phyloP scores from a whole-genome alignment of 2,797 vertebrate species.

The Silurus aristotelis region DNA sequence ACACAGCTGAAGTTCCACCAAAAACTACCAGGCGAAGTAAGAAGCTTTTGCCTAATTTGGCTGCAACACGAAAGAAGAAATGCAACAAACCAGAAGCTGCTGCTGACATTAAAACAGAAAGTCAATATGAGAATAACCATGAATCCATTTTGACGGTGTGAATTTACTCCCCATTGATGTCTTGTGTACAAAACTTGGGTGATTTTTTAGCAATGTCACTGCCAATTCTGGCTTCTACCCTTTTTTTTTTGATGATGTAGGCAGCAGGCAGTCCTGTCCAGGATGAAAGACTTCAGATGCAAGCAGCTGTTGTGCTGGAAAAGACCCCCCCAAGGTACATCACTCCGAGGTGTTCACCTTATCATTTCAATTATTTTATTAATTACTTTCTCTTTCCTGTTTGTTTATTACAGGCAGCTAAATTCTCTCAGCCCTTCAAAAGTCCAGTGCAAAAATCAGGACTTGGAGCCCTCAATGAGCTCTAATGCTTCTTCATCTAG shows the following conservation, averaged over 20 bases:
- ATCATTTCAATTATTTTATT: background rate
- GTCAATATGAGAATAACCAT: slow-evolving; percentile 27
- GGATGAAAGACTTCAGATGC: slow-evolving; percentile 34
- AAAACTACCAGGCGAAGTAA: slow-evolving; percentile 24
- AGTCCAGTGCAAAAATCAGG: background rate
- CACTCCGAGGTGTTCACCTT: background rate
- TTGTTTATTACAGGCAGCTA: slow-evolving; percentile 27
- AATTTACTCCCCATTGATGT: background rate
- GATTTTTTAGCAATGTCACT: background rate
- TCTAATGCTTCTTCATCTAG: background rate
- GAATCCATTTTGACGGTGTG: slow-evolving; percentile 13
- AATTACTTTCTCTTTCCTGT: background rate
- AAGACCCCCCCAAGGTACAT: slow-evolving; percentile 46
- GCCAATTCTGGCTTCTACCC: background rate
- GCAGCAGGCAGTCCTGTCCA: background rate
- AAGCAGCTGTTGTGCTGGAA: slow-evolving; percentile 43
- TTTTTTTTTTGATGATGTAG: slow-evolving; percentile 12
- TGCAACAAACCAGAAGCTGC: background rate
- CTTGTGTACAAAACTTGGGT: background rate
- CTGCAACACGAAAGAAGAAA: slow-evolving; percentile 31
- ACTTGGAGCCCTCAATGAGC: background rate
- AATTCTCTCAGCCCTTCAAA: slow-evolving; percentile 16
- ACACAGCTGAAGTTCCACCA: background rate
- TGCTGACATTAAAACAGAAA: slow-evolving; percentile 16
- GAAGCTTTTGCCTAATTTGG: slow-evolving; percentile 36